Base-by-base conservation (phyloP, 1,140 invertebrate genomes). In the Calosoma granatense region DNA sequence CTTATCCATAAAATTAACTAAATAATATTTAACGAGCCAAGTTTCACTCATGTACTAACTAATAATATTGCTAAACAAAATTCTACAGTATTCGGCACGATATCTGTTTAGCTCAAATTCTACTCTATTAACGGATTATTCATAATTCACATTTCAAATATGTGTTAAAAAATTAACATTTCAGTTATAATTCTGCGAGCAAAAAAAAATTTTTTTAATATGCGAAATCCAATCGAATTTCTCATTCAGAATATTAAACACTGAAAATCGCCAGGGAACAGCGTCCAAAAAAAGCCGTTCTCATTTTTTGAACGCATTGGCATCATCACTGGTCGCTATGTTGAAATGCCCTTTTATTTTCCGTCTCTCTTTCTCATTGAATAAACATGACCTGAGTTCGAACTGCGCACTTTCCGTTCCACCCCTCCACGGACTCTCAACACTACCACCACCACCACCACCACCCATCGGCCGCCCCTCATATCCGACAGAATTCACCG, bases 341-440 rank as follows among this genome's bases (percentile, higher is more conserved):
- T 47, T 47, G 4, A 4, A 6, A 30, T 14, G 6, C 6, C 14
- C 14, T 30, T 4, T 14, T 30, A 14, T 30, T 30, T 6, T 30
- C 4, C 26, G 6, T 6, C 4, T 17, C 17, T 17, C 6, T 47
- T 3, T 9, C 41, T 9, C 41, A 47, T 47, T 47, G 41, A 47
- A 47, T 47, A 47, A 47, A 47, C 41, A 47, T 47, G 41, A 47
- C 17, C 41, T 47, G 41, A 17, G 41, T 47, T 47, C 41, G 41
- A 47, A 47, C 15, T 17, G 41, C 15, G n/a, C 26, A 36, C 26
- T 36, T 9, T 36, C 6, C 26, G n/a, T n/a, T 9, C 26, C 26
- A 36, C 26, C 6, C 26, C 26, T n/a, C 6, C 26, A 36, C 26
- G n/a, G n/a, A n/a, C n/a, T 36, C 26, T 36, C 26, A 36, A 36